Evolutionary conservation across 2,888 invertebrate genomes (phyloP).

Genomic region (Calameuta idolon): DNA sequence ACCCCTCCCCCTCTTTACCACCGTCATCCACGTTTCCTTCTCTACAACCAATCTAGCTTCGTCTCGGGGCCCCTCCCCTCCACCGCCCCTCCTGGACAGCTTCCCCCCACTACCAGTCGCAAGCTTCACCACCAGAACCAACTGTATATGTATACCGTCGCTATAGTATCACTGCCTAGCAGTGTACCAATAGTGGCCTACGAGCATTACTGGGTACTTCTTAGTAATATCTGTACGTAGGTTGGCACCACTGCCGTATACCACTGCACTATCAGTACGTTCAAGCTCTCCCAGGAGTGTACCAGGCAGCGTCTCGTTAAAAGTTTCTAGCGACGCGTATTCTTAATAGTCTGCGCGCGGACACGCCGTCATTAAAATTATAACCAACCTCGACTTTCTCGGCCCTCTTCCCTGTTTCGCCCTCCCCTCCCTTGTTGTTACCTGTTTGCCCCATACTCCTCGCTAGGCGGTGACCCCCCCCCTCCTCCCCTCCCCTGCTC

Average conservation of each 20-base stretch:
- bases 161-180: not conserved
- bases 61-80: slow-evolving; percentile 24
- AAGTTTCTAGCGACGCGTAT: slow-evolving; percentile 68
- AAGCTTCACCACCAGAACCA: not conserved
- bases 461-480: slow-evolving; percentile 13
- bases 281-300: not conserved
- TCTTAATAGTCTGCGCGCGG: slow-evolving; percentile 67
- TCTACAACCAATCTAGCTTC: slow-evolving; percentile 28
- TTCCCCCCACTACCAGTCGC: not conserved
- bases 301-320: slow-evolving; percentile 63
- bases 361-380: slow-evolving; percentile 68
- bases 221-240: not conserved
- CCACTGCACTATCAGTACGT: not conserved
- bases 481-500: not conserved
- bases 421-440: slow-evolving; percentile 32
- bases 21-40: slow-evolving; percentile 30
- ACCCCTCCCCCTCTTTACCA: slow-evolving; percentile 34
- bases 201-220: not conserved
- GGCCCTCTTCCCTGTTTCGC: slow-evolving; percentile 11
- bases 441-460: slow-evolving; percentile 16
- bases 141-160: not conserved
- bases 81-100: slow-evolving; percentile 4
- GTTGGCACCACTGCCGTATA: not conserved
- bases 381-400: slow-evolving; percentile 51
- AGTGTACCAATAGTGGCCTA: not conserved